A percentile compares a stretch with the other conserved stretches of the same genome.
phyloP scores from a whole-genome alignment of 2,113 vertebrate species.

The Neofelis nebulosa region DNA sequence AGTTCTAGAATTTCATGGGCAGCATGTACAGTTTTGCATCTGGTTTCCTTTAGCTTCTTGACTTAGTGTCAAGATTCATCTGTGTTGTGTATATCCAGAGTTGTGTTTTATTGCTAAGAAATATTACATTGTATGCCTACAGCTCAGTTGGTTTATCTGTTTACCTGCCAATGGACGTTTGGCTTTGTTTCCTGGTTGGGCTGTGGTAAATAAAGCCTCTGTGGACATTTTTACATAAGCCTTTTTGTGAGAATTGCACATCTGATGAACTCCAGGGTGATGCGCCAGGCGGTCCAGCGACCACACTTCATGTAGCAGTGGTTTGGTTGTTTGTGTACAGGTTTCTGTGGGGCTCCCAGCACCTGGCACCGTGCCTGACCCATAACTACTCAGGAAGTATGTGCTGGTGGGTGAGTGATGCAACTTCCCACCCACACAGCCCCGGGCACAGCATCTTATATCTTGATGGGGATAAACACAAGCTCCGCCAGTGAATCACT shows the following conservation, averaged over 20 bases:
- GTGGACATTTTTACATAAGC: neutral
- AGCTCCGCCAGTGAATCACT: neutral
- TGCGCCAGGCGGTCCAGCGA: neutral
- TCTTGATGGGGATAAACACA: neutral
- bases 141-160: neutral
- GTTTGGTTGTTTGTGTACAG: slow-evolving; percentile 14
- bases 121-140: neutral
- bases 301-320: neutral
- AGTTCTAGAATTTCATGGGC: neutral
- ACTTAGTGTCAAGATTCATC: neutral
- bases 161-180: neutral
- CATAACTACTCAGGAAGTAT: neutral
- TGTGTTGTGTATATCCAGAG: neutral
- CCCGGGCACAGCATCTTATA: neutral
- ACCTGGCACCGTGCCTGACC: slow-evolving; percentile 25
- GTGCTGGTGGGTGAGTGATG: neutral
- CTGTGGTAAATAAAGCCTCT: neutral
- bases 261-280: neutral
- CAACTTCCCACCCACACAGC: neutral
- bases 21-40: neutral
- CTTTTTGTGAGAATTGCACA: neutral
- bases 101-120: neutral
- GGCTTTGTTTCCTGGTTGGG: slow-evolving; percentile 12
- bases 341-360: slow-evolving; percentile 39
- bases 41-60: slow-evolving; percentile 13